Base-by-base conservation (phyloP, 2,888 invertebrate species). In the Macroteleia sp. region DNA sequence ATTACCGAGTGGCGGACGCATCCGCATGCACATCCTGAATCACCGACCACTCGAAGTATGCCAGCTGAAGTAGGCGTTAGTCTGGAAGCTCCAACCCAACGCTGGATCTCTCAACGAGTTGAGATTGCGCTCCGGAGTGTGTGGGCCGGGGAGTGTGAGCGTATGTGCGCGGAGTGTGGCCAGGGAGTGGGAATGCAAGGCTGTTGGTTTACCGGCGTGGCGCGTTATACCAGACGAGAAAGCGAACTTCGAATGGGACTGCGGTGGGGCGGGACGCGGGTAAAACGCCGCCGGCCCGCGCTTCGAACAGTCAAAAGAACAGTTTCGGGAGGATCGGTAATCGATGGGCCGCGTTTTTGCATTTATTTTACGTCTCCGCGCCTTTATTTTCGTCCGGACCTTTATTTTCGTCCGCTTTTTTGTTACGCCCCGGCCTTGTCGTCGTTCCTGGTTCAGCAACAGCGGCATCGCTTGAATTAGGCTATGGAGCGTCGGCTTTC, bases 121-220 rank as follows among this genome's bases (percentile, higher is more conserved):
- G n/a, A n/a, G n/a, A n/a, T n/a, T n/a, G n/a, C n/a, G n/a, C n/a
- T n/a, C n/a, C n/a, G n/a, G n/a, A n/a, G n/a, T n/a, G n/a, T n/a
- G n/a, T n/a, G n/a, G n/a, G n/a, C n/a, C n/a, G n/a, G n/a, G n/a
- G n/a, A n/a, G n/a, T n/a, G n/a, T n/a, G n/a, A n/a, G n/a, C n/a
- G n/a, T 39, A 41, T 10, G 32, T 8, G 79, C 79, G 34, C 17
- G 67, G 44, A 44, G 44, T 44, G 25, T 22, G 44, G 10, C 22
- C 8, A 16, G 22, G 54, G 73, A 57, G 52, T 48, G 41, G 36
- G 64, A 70, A 59, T 44, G 46, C 87, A 88, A 89, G 87, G 89
- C 89, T 89, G 90, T 88, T 89, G 86, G 87, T 88, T 89, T 86
- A 88, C 88, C 86, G 85, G 85, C 85, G 79, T 67, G 61, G 69